Conservation (phyloP, 2,797 vertebrate species). For the Labroides dimidiatus region DNA sequence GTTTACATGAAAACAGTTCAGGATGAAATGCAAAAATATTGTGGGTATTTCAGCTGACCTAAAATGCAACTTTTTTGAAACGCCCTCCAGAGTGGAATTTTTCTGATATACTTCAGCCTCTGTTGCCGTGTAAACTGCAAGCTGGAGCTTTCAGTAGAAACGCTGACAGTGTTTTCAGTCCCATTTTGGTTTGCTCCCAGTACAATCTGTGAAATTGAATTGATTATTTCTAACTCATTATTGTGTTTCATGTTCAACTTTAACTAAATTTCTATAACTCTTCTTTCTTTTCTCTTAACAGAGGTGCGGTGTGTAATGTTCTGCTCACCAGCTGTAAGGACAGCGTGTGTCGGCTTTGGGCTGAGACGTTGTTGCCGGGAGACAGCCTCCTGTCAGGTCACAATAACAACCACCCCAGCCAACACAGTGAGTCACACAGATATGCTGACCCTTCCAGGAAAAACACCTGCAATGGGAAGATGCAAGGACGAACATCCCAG, state of each 20-base stretch:
- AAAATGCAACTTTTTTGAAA: too few species aligned
- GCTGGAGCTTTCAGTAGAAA: too few species aligned
- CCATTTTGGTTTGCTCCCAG: too few species aligned
- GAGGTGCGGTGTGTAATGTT: slow-evolving; percentile 94
- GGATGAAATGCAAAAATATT: too few species aligned
- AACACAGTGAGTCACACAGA: slow-evolving; percentile 73
- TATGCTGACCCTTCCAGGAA: slow-evolving; percentile 83
- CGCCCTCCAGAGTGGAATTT: too few species aligned
- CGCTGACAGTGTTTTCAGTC: too few species aligned
- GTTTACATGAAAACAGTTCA: too few species aligned
- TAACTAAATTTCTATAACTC: not conserved
- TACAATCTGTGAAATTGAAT: not conserved
- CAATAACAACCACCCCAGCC: slow-evolving; percentile 79
- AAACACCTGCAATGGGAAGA: slow-evolving; percentile 83
- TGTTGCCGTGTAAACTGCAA: too few species aligned
- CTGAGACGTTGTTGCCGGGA: slow-evolving; percentile 96
- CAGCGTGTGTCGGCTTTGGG: slow-evolving; percentile 97
- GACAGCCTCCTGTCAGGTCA: slow-evolving; percentile 90
- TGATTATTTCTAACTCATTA: not conserved
- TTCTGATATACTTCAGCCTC: too few species aligned
- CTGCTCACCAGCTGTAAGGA: slow-evolving; percentile 98
- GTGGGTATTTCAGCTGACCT: too few species aligned
- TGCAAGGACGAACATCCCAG: slow-evolving; percentile 81
- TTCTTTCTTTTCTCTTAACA: slow-evolving; percentile 66
- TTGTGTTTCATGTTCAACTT: not conserved